phyloP scores from a whole-genome alignment of 2,797 vertebrate genomes.

The Atherinosoma microstoma region DNA sequence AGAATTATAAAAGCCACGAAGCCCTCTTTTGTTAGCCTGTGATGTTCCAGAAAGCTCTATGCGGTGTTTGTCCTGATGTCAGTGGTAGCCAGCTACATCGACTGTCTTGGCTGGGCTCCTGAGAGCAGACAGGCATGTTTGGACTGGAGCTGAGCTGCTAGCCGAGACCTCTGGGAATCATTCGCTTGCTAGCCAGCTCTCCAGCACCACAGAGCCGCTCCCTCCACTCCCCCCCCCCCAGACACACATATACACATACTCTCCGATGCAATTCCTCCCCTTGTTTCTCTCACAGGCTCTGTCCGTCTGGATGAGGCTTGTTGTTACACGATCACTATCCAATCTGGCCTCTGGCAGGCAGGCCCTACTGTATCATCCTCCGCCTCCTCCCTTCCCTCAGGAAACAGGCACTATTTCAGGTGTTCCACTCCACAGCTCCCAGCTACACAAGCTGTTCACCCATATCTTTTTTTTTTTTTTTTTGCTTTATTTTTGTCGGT shows the following conservation, averaged over 20 bases:
- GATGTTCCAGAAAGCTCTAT: conserved; percentile 62
- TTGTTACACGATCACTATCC: conserved; percentile 71
- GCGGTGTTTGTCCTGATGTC: conserved; percentile 65
- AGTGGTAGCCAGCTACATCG: conserved; percentile 58
- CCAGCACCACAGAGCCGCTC: conserved; percentile 44
- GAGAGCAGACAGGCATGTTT: conserved; percentile 77
- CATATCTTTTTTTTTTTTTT: conserved; percentile 14
- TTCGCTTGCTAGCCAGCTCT: conserved; percentile 61
- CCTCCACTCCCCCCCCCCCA: conserved; percentile 17
- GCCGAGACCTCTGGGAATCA: conserved; percentile 69
- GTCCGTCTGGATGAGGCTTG: conserved; percentile 70
- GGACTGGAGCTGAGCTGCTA: conserved; percentile 70
- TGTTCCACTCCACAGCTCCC: conserved; percentile 69
- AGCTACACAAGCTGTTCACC: conserved; percentile 58
- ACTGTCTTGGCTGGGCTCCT: conserved; percentile 65
- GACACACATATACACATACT: conserved; percentile 19
- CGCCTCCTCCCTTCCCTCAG: conserved; percentile 66
- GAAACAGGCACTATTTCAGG: conserved; percentile 72
- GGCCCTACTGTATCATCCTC: conserved; percentile 55
- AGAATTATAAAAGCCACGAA: conserved; percentile 44
- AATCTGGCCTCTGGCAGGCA: conserved; percentile 70
- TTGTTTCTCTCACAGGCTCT: conserved; percentile 57
- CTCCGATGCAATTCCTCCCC: conserved; percentile 40
- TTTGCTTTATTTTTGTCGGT: neutral
- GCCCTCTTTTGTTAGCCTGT: conserved; percentile 64